Evolutionary conservation across 2,113 vertebrate species (phyloP), one percentile per base, ranked within the genome.

Genomic region (Cavia aperea): DNA sequence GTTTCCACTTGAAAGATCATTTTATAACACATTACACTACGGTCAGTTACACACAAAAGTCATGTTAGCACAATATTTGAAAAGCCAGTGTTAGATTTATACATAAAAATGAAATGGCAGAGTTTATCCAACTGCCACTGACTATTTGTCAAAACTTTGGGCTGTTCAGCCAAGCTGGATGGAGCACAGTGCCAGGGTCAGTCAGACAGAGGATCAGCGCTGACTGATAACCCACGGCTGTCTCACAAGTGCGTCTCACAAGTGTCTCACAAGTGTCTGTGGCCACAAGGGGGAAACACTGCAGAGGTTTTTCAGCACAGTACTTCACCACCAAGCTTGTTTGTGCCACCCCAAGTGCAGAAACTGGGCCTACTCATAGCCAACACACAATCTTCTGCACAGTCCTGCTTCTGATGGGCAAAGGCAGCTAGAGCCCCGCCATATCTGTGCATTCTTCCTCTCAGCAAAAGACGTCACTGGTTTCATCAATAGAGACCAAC

Each of bases 41-140:
- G 14, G 14, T 83, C 63, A 66, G 79, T 54, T 72, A 56, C 31
- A 39, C 7, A 12, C 39, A 36, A 43, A 88, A 90, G 12, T 56
- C 79, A 72, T 12, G 54, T 31, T 49, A 46, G 39, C 12, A 1
- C 1, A 60, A 21, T 31, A 77, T 77, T 88, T 65, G 29, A 73
- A 78, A 77, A 95, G 77, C 39, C 49, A 12, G 54, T 33, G 29
- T 86, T 60, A 62, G 92, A 18, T 92, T 95, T 81, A 89, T 51
- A 83, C 5, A 75, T 86, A 95, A 54, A 18, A 87, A 73, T 60
- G 56, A 84, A 92, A 56, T 36, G 54, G 66, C 33, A 49, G 90
- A 84, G n/a, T 93, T 88, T 46, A 68, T 58, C 78, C 93, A 88
- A 92, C 81, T 68, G 62, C 90, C 77, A 91, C 46, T 66, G 62